Conservation (phyloP, 2,888 invertebrate species). For the Polymixis lichenea region DNA sequence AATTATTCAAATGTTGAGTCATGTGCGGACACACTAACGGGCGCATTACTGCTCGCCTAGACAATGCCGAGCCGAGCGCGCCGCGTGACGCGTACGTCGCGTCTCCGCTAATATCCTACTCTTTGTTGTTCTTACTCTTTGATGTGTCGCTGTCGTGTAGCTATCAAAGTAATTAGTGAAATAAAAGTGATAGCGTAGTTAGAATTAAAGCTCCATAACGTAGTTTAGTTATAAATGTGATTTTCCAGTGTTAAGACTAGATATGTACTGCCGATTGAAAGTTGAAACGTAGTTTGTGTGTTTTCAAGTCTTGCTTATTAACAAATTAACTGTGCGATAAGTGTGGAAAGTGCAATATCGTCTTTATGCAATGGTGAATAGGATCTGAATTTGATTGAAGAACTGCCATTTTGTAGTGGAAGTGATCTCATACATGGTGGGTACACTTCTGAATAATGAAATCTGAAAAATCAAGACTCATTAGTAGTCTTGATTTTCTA, state of each 20-base stretch:
- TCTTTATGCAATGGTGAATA: slow-evolving; percentile 29
- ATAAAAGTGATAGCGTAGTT: slow-evolving; percentile 31
- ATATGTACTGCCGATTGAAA: slow-evolving; percentile 5
- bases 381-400: slow-evolving; percentile 13
- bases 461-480: too few relatives aligned
- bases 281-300: slow-evolving; percentile 30
- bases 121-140: slow-evolving; percentile 31
- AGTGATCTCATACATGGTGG: slow-evolving; percentile 48
- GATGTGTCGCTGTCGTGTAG: slow-evolving; percentile 29
- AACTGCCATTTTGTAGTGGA: slow-evolving; percentile 34
- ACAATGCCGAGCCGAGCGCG: slow-evolving; percentile 57
- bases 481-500: background rate
- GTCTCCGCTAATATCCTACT: slow-evolving; percentile 46
- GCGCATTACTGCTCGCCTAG: slow-evolving; percentile 46
- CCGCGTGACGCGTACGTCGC: slow-evolving; percentile 54
- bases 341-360: slow-evolving; percentile 50
- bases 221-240: slow-evolving; percentile 5
- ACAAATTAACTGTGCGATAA: slow-evolving; percentile 21
- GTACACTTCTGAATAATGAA: slow-evolving; percentile 16
- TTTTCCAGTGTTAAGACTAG: slow-evolving; percentile 8
- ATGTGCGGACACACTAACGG: slow-evolving; percentile 46
- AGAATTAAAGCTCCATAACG: background rate
- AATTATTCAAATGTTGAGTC: slow-evolving; percentile 54
- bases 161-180: slow-evolving; percentile 33
- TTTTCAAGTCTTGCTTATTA: slow-evolving; percentile 33